Percentiles rank a stretch among this genome's conserved stretches.
Evolutionary conservation across 2,888 invertebrate genomes (phyloP).

Genomic region (Nyleta sp.): DNA sequence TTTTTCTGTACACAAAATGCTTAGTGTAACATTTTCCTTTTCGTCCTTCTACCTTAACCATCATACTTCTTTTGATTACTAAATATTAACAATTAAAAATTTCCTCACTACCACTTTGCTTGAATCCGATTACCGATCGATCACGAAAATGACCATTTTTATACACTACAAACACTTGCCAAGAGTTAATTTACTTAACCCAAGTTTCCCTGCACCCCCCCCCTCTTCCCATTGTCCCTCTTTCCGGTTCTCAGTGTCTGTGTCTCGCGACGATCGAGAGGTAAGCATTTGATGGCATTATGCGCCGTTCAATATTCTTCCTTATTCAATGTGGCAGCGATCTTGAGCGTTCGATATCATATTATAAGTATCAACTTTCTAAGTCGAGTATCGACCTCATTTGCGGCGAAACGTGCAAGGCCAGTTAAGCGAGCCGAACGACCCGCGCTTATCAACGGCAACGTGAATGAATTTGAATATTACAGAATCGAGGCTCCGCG

Average conservation of each 20-base stretch:
- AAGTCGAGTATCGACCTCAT: conserved; percentile 61
- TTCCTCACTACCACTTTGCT: too few species aligned
- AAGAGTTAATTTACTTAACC: conserved; percentile 34
- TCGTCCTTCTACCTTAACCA: too few species aligned
- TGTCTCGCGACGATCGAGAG: neutral
- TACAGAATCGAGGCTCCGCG: too few species aligned
- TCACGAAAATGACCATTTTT: too few species aligned
- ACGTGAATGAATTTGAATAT: conserved; percentile 61
- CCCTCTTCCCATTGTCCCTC: conserved; percentile 1
- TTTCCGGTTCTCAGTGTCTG: conserved; percentile 3
- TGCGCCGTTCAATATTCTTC: conserved; percentile 39
- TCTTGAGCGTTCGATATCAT: conserved; percentile 49
- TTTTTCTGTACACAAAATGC: too few species aligned
- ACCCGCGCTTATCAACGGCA: conserved; percentile 44
- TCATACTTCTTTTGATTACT: too few species aligned
- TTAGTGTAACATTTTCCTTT: too few species aligned
- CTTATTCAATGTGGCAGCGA: conserved; percentile 48
- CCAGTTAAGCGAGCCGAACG: conserved; percentile 47
- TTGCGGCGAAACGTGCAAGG: conserved; percentile 52
- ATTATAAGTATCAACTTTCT: conserved; percentile 62
- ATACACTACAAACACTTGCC: conserved; percentile 7
- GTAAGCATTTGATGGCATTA: conserved; percentile 51
- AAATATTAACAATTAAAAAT: too few species aligned
- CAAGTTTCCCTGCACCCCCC: conserved; percentile 10
- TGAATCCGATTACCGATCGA: too few species aligned